Conservation (phyloP, 2,888 invertebrate species). For the Sphaerolaimus hirsutus region DNA sequence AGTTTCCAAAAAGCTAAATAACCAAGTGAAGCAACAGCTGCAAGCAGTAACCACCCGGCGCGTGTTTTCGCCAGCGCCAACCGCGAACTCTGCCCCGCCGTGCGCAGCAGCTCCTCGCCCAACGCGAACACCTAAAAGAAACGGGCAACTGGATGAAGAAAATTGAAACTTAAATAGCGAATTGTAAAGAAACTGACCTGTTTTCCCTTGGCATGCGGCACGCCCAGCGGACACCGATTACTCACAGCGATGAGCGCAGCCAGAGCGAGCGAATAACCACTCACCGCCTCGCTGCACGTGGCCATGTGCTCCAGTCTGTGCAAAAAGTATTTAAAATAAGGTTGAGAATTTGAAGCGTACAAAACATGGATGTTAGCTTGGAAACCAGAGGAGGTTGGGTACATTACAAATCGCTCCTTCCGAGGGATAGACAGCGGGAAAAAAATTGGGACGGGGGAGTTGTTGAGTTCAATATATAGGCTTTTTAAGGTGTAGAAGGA, state of each 20-base stretch:
- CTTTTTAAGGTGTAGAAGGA: too few relatives aligned
- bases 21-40: constrained; percentile 83
- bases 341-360: too few relatives aligned
- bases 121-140: constrained; percentile 60
- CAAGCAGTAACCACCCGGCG: constrained; percentile 88
- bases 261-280: constrained; percentile 66
- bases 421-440: too few relatives aligned
- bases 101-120: constrained; percentile 77
- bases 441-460: too few relatives aligned
- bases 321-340: too few relatives aligned
- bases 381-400: too few relatives aligned
- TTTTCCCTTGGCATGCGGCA: constrained; percentile 78
- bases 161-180: constrained; percentile 1
- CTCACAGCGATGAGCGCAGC: constrained; percentile 67
- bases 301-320: constrained; percentile 63
- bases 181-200: constrained; percentile 36
- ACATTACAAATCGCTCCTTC: too few relatives aligned
- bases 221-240: constrained; percentile 62
- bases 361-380: too few relatives aligned
- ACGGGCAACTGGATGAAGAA: not conserved
- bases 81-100: constrained; percentile 84
- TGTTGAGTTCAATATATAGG: too few relatives aligned
- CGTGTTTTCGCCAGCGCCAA: constrained; percentile 78
- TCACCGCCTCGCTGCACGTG: constrained; percentile 46
- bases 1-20: constrained; percentile 14